phyloP scores from a whole-genome alignment of 2,797 vertebrate genomes.

The Petrocephalus sullivani region DNA sequence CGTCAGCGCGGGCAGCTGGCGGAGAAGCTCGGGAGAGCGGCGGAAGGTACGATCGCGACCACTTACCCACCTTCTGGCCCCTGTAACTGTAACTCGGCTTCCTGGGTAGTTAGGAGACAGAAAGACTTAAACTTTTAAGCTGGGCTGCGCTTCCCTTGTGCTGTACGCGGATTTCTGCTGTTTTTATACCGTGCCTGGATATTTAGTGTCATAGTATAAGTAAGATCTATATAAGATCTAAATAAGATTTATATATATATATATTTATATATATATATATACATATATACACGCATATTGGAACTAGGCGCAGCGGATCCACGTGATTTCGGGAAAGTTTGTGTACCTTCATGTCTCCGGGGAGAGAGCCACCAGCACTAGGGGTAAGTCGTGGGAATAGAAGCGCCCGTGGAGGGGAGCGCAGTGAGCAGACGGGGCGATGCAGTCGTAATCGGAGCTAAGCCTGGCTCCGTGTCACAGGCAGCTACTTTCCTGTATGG shows the following conservation, averaged over 20 bases:
- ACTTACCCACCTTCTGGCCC: not conserved
- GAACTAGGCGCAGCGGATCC: not conserved
- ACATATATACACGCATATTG: not conserved
- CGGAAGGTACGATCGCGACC: constrained; percentile 37
- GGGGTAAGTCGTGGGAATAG: not conserved
- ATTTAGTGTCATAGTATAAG: not conserved
- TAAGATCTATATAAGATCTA: too few species aligned
- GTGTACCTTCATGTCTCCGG: not conserved
- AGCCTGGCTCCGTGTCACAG: not conserved
- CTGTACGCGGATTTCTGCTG: not conserved
- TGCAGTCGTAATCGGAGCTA: not conserved
- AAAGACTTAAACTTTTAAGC: not conserved
- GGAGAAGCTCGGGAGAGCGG: constrained; percentile 33
- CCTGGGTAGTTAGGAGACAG: not conserved
- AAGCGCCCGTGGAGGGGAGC: not conserved
- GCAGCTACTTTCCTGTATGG: not conserved
- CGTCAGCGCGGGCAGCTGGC: constrained; percentile 28
- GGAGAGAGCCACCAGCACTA: not conserved
- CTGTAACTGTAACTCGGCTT: not conserved
- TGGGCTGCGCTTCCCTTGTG: not conserved
- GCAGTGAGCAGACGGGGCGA: not conserved
- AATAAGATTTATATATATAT: not conserved
- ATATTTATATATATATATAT: not conserved
- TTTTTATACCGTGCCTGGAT: not conserved
- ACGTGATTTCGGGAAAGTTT: not conserved